Conservation (phyloP, 2,113 vertebrate species). For the Ageneiosus marmoratus region DNA sequence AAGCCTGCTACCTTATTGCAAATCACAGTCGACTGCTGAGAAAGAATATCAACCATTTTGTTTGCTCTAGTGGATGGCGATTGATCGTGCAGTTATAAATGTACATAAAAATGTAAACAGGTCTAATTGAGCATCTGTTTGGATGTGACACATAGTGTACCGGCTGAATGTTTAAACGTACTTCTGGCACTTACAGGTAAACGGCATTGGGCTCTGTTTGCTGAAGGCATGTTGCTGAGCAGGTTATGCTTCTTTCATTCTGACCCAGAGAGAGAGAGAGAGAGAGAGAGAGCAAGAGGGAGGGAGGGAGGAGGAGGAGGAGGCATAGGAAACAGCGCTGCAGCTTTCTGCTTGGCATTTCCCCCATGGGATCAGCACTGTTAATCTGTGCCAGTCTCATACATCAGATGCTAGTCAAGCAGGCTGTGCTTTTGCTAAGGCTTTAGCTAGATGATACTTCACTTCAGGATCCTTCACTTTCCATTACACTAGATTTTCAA, state of each 20-base stretch:
- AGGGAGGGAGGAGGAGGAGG: not conserved
- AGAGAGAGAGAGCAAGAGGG: not conserved
- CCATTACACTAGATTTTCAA: not conserved
- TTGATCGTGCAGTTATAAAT: not conserved
- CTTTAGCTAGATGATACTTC: slow-evolving; percentile 12
- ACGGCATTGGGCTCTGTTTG: slow-evolving; percentile 16
- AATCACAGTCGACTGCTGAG: not conserved
- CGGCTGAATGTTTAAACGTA: not conserved
- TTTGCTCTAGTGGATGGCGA: not conserved
- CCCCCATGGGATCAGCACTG: slow-evolving; percentile 27
- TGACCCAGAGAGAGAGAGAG: not conserved
- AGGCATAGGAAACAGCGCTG: slow-evolving; percentile 32
- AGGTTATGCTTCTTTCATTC: slow-evolving; percentile 47
- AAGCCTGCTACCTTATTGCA: not conserved
- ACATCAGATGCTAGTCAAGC: slow-evolving; percentile 37
- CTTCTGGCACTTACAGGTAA: slow-evolving; percentile 35
- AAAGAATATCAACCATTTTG: not conserved
- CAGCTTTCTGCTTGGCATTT: slow-evolving; percentile 30
- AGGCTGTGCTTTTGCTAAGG: slow-evolving; percentile 13
- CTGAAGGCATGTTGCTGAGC: slow-evolving; percentile 41
- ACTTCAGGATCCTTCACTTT: not conserved
- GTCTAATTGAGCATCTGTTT: not conserved
- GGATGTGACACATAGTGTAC: not conserved
- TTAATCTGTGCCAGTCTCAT: slow-evolving; percentile 41
- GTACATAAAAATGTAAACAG: not conserved